Base-by-base conservation (phyloP, 2,113 vertebrate species). In the Chaenocephalus aceratus region DNA sequence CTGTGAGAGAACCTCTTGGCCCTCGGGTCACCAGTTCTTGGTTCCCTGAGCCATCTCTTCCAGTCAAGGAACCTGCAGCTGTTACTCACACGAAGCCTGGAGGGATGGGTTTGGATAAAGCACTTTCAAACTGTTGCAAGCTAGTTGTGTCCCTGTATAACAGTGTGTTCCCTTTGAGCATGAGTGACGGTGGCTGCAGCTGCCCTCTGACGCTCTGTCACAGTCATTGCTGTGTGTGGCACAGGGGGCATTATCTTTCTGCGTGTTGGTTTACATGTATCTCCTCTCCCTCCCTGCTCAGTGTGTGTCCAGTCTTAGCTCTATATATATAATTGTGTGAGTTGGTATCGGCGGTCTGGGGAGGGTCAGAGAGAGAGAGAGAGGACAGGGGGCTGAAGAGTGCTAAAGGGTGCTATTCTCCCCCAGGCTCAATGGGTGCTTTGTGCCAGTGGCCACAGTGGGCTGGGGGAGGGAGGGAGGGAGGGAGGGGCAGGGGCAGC, bases 401-500 rank as follows among this genome's bases (percentile, higher is more conserved):
- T 71, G 79, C 92, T 73, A 93, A 95, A 94, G 91, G 89, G 75
- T 71, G 79, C 92, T 73, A 93, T 94, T 95, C 94, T 95, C 85
- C 91, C 69, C 6, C 3, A 10, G 60, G 63, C 88, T 95, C 77
- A 95, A 94, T 94, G 91, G 85, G 56, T 0, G 87, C 92, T 91
- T 94, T 95, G 94, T 95, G 86, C 58, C 18, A 10, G 75, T 65
- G 70, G 21, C 52, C 75, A 21, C 58, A 23, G 86, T 30, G 58
- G 78, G 76, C n/a, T 14, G 54, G 74, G 65, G 64, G 82, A 71
- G 82, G 21, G 21, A 21, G 21, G 21, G 21, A 21, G 21, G 21
- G 21, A 21, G 21, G 54, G 77, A 34, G 85, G 65, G 86, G 86
- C 59, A 48, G 78, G 73, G 67, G 88, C 67, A 77, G 82, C 75